phyloP scores from a whole-genome alignment of 2,797 vertebrate genomes.

The Mus minutoides region DNA sequence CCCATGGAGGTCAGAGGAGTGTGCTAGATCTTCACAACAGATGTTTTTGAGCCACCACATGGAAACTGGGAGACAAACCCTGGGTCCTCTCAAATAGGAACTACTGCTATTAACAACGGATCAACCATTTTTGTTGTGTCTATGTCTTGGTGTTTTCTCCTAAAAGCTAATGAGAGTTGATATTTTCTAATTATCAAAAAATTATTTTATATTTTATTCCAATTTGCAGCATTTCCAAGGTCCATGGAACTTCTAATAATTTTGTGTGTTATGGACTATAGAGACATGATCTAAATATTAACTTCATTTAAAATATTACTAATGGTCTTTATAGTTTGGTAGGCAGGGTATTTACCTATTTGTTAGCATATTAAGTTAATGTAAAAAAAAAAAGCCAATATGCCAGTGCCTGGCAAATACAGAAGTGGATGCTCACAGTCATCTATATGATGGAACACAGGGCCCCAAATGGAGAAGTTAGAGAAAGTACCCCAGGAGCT shows the following conservation, averaged over 20 bases:
- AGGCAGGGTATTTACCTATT: background rate
- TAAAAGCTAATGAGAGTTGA: background rate
- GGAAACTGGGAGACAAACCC: too few relatives aligned
- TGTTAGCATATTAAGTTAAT: background rate
- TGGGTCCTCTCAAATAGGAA: background rate
- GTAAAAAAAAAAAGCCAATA: too few relatives aligned
- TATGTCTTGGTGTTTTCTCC: background rate
- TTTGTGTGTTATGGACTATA: background rate
- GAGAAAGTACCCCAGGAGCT: too few relatives aligned
- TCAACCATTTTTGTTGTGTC: background rate
- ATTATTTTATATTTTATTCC: conserved; percentile 45
- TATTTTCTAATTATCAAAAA: conserved; percentile 15
- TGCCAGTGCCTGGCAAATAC: too few relatives aligned
- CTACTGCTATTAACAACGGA: background rate
- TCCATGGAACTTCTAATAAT: background rate
- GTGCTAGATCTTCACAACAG: background rate
- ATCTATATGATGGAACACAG: too few relatives aligned
- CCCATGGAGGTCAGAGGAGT: background rate
- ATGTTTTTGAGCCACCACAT: too few relatives aligned
- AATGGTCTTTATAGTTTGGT: background rate
- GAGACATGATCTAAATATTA: background rate
- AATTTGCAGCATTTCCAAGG: background rate
- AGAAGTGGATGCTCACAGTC: too few relatives aligned
- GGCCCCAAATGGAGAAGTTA: too few relatives aligned
- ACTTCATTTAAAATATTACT: conserved; percentile 37